These are phyloP conservation scores for Sciurus vulgaris DNA, from an alignment of 2,797 vertebrate genomes.

Conservation along the genomic window DNA sequence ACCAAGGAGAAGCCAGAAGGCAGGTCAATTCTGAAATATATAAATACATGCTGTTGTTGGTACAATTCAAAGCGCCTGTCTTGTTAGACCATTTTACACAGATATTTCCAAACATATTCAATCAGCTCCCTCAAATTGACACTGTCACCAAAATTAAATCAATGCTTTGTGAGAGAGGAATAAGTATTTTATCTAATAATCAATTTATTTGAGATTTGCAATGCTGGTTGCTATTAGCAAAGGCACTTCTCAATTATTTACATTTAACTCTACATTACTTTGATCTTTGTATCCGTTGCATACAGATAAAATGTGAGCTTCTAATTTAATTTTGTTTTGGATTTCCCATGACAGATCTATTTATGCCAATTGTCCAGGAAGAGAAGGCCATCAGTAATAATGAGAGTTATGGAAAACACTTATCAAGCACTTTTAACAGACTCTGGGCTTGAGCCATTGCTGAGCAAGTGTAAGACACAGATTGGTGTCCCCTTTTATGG, in stretches of 20 bases:
- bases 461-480: background rate
- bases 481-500: background rate
- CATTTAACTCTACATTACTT: constrained; percentile 43
- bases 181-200: constrained; percentile 66
- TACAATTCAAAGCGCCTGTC: background rate
- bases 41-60: background rate
- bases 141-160: constrained; percentile 70
- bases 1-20: background rate
- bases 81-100: background rate
- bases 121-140: constrained; percentile 53
- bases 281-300: constrained; percentile 42
- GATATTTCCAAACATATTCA: constrained; percentile 39
- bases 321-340: constrained; percentile 62
- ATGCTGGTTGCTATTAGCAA: constrained; percentile 46
- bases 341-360: constrained; percentile 58
- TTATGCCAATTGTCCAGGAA: constrained; percentile 40
- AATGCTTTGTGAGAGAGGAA: constrained; percentile 38
- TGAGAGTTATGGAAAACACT: constrained; percentile 45
- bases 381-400: constrained; percentile 13
- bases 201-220: constrained; percentile 52
- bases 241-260: constrained; percentile 51
- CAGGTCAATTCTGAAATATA: constrained; percentile 28
- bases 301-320: constrained; percentile 59
- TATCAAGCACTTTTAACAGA: background rate
- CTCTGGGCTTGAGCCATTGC: background rate